Evolutionary conservation across 2,888 invertebrate species (phyloP).

Genomic region (Archips crataeganus): DNA sequence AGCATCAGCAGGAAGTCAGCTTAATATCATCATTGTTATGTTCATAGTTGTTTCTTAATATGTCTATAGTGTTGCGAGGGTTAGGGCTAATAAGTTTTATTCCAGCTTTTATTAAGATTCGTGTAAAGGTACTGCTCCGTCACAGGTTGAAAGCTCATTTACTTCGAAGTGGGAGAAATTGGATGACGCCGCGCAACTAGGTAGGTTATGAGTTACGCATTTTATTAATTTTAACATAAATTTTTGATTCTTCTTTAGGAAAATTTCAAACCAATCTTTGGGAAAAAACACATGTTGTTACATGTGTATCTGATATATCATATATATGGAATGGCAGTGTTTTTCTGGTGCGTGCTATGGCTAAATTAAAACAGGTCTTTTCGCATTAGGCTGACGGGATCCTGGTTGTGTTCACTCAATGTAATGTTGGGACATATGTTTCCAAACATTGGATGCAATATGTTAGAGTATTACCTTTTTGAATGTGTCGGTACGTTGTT

Average conservation of each 20-base stretch:
- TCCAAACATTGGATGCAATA: not conserved
- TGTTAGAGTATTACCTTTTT: slow-evolving; percentile 18
- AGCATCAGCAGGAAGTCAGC: not conserved
- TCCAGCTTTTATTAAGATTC: slow-evolving; percentile 77
- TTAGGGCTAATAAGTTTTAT: slow-evolving; percentile 78
- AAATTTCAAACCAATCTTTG: slow-evolving; percentile 1
- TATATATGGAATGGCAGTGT: not conserved
- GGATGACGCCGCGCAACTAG: slow-evolving; percentile 93
- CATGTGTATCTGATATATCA: no score
- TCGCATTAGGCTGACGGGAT: slow-evolving; percentile 3
- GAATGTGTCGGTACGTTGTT: slow-evolving; percentile 69
- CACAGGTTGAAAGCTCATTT: slow-evolving; percentile 83
- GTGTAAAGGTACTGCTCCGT: slow-evolving; percentile 69
- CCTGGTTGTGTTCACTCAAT: not conserved
- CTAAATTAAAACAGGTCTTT: not conserved
- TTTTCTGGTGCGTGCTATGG: not conserved
- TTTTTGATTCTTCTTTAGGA: slow-evolving; percentile 14
- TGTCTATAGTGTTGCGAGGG: slow-evolving; percentile 53
- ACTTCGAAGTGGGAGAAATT: slow-evolving; percentile 93
- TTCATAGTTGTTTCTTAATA: not conserved
- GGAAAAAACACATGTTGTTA: not conserved
- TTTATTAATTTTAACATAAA: slow-evolving; percentile 45
- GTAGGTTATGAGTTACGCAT: slow-evolving; percentile 87
- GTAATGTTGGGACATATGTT: not conserved
- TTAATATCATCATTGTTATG: not conserved